A percentile compares a stretch with the other conserved stretches of the same genome.
These are phyloP conservation scores for Petrocephalus microphthalmus DNA, from an alignment of 2,113 vertebrate genomes.

Conservation along the genomic window DNA sequence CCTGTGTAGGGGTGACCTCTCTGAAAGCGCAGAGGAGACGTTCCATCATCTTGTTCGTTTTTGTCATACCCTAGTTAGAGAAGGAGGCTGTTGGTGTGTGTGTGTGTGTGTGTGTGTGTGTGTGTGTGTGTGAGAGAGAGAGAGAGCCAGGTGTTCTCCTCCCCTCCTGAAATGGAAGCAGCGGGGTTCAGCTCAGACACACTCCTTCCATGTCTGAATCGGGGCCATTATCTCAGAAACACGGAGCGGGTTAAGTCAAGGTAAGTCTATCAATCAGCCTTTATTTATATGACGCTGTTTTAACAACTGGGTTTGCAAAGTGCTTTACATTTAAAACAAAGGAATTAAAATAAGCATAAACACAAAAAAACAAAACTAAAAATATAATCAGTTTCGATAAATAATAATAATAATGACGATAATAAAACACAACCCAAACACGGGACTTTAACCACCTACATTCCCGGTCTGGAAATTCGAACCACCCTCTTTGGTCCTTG, in stretches of 20 bases:
- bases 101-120: no score
- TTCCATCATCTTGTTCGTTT: neutral
- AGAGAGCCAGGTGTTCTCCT: neutral
- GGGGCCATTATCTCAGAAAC: neutral
- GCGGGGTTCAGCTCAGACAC: neutral
- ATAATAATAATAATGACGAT: neutral
- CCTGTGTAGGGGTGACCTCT: neutral
- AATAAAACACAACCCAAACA: neutral
- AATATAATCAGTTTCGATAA: neutral
- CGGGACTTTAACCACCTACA: neutral
- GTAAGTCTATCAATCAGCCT: neutral
- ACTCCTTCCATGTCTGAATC: neutral
- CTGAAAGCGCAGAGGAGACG: neutral
- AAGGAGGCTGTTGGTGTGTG: neutral
- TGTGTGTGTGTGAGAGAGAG: no score
- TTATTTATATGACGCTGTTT: neutral
- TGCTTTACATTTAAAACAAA: neutral
- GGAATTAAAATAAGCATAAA: neutral
- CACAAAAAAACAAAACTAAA: neutral
- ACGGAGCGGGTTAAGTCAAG: neutral
- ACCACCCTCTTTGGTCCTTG: neutral
- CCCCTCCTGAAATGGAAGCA: neutral
- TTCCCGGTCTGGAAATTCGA: neutral
- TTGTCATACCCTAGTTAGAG: neutral
- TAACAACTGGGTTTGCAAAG: neutral